These are phyloP conservation scores for Fratercula arctica DNA, from an alignment of 2,797 vertebrate genomes.

Conservation along the genomic window DNA sequence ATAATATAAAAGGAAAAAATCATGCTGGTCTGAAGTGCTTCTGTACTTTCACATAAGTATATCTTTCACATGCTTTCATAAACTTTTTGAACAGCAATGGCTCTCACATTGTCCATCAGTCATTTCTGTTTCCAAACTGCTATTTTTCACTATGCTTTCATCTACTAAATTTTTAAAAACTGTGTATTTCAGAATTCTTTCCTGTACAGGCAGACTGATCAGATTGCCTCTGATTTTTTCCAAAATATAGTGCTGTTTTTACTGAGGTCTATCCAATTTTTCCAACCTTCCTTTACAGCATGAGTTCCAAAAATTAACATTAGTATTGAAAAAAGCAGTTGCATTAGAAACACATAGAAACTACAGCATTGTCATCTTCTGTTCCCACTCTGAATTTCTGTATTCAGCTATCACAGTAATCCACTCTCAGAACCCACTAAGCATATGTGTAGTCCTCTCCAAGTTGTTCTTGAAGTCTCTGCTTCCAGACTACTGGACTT, in stretches of 20 bases:
- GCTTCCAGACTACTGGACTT: not conserved
- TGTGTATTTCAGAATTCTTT: not conserved
- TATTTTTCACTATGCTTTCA: not conserved
- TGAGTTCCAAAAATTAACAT: not conserved
- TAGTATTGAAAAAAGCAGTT: not conserved
- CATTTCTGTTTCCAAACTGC: not conserved
- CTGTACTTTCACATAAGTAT: not conserved
- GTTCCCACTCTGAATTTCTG: not conserved
- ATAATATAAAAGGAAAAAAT: not conserved
- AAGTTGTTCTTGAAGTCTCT: not conserved
- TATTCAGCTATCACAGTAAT: not conserved
- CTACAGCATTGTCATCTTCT: not conserved
- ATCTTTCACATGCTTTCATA: not conserved
- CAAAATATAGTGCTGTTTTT: not conserved
- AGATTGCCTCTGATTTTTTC: not conserved
- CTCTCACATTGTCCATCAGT: not conserved
- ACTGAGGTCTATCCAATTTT: not conserved
- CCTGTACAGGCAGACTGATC: not conserved
- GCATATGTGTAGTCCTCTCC: rapidly evolving
- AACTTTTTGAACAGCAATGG: not conserved
- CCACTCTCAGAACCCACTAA: not conserved
- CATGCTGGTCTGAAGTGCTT: not conserved
- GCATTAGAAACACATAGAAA: not conserved
- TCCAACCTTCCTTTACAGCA: not conserved
- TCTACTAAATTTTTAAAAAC: not conserved